Evolutionary conservation across 2,888 invertebrate species (phyloP), one percentile per base, ranked within the genome.

Genomic region (Anticlea derivata): DNA sequence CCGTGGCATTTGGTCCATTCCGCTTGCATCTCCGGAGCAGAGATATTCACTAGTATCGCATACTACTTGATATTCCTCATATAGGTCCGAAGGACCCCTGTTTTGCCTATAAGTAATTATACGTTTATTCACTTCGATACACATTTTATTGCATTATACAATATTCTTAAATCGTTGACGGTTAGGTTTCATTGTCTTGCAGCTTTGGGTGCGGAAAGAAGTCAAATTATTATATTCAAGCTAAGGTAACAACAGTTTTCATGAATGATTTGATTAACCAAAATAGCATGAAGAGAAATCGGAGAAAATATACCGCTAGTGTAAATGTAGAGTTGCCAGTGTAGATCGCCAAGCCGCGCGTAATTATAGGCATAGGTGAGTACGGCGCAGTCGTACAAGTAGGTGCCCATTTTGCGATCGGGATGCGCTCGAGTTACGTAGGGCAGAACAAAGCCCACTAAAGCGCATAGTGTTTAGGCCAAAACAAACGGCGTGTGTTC

Each of bases 401-500:
- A 26, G 38, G 50, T 50, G 23, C 41, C 27, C 46, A 50, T 53
- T 43, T 35, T 45, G 44, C 40, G 47, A 34, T 33, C 47, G 49
- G 37, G 58, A 55, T 50, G 55, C 52, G 54, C 50, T 24, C 29
- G 31, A 39, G 46, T 43, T 46, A 35, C 38, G 38, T 39, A 45
- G 22, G 10, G 13, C 51, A 49, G 52, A 55, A 53, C 29, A 56
- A 57, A 60, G 52, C 53, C 34, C 40, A 58, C 57, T 13, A 23
- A 41, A 31, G 22, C 68, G 35, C 47, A 37, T 34, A 56, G 50
- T 61, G 66, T 68, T 61, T 70, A 73, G 85, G 83, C 83, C 87
- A 87, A 86, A 89, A 88, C 87, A 87, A 87, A 83, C 81, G 81
- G 86, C 88, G 83, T 90, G 86, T 79, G 87, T 82, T 80, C 79